Evolutionary conservation across 2,797 vertebrate species (phyloP).

Genomic region (Anomalospiza imberbis): DNA sequence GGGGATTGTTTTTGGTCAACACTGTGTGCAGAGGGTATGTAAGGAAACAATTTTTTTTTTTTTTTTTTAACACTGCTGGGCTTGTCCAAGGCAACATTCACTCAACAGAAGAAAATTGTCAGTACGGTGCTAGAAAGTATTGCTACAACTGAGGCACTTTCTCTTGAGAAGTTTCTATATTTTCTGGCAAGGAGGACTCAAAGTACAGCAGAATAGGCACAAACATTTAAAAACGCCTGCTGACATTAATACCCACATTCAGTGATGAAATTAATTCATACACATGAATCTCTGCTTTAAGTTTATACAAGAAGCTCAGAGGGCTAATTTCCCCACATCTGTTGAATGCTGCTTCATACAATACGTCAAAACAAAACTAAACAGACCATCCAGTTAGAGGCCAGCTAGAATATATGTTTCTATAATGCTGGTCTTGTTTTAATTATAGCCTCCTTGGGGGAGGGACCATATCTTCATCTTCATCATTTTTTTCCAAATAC

Average conservation of each 20-base stretch:
- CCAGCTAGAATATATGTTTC: not conserved
- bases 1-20: not conserved
- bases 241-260: not conserved
- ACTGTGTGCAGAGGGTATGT: not conserved
- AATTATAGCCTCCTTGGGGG: not conserved
- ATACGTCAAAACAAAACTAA: slow-evolving; percentile 53
- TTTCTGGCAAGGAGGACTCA: not conserved
- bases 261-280: not conserved
- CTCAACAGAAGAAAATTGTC: not conserved
- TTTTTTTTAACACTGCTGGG: not conserved
- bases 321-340: slow-evolving; percentile 37
- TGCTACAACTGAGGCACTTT: not conserved
- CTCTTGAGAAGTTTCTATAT: not conserved
- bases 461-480: not conserved
- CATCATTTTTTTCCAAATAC: not conserved
- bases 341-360: slow-evolving; percentile 9
- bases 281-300: not conserved
- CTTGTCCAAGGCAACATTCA: not conserved
- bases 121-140: not conserved
- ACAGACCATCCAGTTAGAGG: slow-evolving; percentile 42
- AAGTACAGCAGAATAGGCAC: not conserved
- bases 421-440: slow-evolving; percentile 31
- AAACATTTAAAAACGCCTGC: not conserved
- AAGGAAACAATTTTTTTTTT: not conserved
- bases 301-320: not conserved